Base-by-base conservation (phyloP, 1,140 invertebrate species). In the Drosophila pseudoananassae region DNA sequence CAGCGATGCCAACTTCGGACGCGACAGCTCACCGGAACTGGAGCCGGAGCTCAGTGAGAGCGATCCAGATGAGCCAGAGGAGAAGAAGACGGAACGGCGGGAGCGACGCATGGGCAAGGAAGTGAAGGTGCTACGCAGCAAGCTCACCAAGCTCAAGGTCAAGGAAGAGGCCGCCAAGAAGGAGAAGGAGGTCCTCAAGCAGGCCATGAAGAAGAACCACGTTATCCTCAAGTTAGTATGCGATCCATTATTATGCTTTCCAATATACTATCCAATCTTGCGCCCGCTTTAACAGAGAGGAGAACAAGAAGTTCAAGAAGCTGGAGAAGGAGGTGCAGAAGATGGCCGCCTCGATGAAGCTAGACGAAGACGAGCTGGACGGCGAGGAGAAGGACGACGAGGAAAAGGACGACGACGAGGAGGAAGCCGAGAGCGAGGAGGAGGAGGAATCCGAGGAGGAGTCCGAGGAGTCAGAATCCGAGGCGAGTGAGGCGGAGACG, bases 241-340 rank as follows among this genome's bases (percentile, higher is more conserved):
- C 0, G 4, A n/a, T 12, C 14, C 5, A 12, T 6, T 15, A 6
- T 5, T 6, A 27, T 7, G 6, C 6, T 27, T 0, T 27, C 25
- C 25, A 27, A 27, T 27, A 27, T 27, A 27, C 1, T 27, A 20
- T 27, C 5, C 25, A 27, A 27, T 17, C 4, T 9, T 56, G 65
- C 36, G 45, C 43, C 20, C 20, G 31, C n/a, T 12, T 12, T 10
- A 38, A 14, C 10, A 94, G 93, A 76, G 95, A 95, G 45, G 96
- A 96, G 75, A 95, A 95, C 75, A 95, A 95, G 75, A 96, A 95
- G 90, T 96, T 94, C 81, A 96, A 95, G 81, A 93, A 94, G 49
- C 90, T 98, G 31, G 96, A 97, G 90, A 96, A 96, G 75, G 96
- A 98, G 92, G 96, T 97, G 3, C 96, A 97, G 76, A 97, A 97